These are phyloP conservation scores for Passerina amoena DNA, from an alignment of 2,113 vertebrate species.

Conservation along the genomic window DNA sequence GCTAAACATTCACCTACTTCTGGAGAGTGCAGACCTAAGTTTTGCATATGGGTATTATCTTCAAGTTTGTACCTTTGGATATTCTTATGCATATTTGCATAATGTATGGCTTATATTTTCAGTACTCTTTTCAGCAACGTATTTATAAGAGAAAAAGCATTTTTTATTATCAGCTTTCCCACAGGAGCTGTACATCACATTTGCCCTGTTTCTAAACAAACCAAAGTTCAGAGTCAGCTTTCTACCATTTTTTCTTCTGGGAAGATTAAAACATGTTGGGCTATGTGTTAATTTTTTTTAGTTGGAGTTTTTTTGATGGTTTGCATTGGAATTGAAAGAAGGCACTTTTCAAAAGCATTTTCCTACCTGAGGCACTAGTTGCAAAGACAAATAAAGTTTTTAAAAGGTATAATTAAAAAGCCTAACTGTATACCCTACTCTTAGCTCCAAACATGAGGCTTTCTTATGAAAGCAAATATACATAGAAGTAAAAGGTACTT, in stretches of 20 bases:
- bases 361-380: not conserved
- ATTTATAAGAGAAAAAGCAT: not conserved
- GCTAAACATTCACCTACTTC: not conserved
- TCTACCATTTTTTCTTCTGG: not conserved
- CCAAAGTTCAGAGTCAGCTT: not conserved
- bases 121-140: not conserved
- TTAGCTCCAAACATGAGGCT: not conserved
- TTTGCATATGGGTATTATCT: not conserved
- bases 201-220: not conserved
- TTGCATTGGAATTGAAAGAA: not conserved
- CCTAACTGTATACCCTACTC: not conserved
- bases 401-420: not conserved
- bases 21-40: not conserved
- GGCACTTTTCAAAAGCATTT: not conserved
- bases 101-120: not conserved
- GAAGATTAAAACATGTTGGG: not conserved
- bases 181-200: not conserved
- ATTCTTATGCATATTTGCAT: not conserved
- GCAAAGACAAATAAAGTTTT: not conserved
- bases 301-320: not conserved
- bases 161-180: not conserved
- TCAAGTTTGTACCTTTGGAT: not conserved
- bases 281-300: not conserved
- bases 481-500: not conserved
- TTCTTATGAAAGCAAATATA: not conserved